Conservation (phyloP, 2,113 vertebrate genomes). For the Plotosus lineatus region DNA sequence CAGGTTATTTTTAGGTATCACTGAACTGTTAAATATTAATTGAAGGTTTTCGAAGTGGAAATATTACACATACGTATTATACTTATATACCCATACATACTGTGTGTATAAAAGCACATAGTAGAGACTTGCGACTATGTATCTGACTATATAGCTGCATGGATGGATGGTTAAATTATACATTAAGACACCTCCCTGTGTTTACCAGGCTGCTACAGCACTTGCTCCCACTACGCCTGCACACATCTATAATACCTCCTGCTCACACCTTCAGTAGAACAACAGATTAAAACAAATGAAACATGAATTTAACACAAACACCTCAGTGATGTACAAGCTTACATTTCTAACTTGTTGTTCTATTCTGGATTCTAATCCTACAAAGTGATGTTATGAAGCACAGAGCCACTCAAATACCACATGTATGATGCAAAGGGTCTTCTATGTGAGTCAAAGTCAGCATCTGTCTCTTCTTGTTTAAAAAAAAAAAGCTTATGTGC, state of each 20-base stretch:
- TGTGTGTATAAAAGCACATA: not conserved
- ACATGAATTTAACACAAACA: not conserved
- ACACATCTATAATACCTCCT: not conserved
- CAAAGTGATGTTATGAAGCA: not conserved
- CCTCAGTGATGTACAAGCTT: not conserved
- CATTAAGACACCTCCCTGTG: constrained; percentile 37
- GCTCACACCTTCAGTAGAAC: constrained; percentile 25
- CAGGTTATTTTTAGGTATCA: not conserved
- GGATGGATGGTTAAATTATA: constrained; percentile 41
- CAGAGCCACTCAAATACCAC: not conserved
- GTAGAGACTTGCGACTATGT: not conserved
- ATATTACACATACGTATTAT: no score
- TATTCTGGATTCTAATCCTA: not conserved
- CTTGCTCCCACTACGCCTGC: constrained; percentile 5
- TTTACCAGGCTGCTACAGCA: constrained; percentile 44
- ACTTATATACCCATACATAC: no score
- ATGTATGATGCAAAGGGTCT: not conserved
- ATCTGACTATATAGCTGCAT: not conserved
- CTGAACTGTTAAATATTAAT: not conserved
- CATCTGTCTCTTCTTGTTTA: not conserved
- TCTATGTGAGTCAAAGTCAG: not conserved
- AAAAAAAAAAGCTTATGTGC: not conserved
- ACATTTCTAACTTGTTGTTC: not conserved
- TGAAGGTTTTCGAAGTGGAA: not conserved
- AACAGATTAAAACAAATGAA: constrained; percentile 29